These are phyloP conservation scores for Lycodopsis pacificus DNA, from an alignment of 2,797 vertebrate genomes.

Conservation along the genomic window DNA sequence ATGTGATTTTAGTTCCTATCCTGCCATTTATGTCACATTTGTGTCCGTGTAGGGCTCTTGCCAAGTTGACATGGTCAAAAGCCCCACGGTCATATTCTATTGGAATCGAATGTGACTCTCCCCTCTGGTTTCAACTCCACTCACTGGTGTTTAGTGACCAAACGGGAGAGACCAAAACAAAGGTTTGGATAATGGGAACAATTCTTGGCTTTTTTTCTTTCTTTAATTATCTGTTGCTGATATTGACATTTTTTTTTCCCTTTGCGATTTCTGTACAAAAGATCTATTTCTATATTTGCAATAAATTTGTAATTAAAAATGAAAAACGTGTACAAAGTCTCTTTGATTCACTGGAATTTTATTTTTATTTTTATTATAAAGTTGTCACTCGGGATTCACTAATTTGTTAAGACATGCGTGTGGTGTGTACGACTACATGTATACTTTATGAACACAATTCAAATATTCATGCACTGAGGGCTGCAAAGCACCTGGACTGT, in stretches of 20 bases:
- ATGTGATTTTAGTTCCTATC: slow-evolving; percentile 35
- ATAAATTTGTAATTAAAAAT: slow-evolving; percentile 87
- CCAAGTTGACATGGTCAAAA: slow-evolving; percentile 13
- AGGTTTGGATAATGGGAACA: slow-evolving; percentile 61
- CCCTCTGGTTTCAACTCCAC: slow-evolving; percentile 60
- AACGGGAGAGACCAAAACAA: slow-evolving; percentile 50
- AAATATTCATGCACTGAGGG: slow-evolving; percentile 42
- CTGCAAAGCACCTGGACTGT: slow-evolving; percentile 28
- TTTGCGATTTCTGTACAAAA: slow-evolving; percentile 87
- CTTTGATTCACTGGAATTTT: slow-evolving; percentile 27
- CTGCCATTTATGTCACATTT: slow-evolving; percentile 37
- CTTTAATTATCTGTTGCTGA: slow-evolving; percentile 75
- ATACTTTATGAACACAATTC: slow-evolving; percentile 27
- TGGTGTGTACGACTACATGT: neutral
- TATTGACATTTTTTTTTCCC: slow-evolving; percentile 71
- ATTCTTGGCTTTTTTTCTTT: slow-evolving; percentile 69
- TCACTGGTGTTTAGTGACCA: slow-evolving; percentile 36
- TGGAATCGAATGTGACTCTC: slow-evolving; percentile 46
- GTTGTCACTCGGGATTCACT: neutral
- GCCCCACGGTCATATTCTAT: slow-evolving; percentile 35
- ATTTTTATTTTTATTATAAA: neutral
- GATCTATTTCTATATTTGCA: slow-evolving; percentile 91
- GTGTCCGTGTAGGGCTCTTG: slow-evolving; percentile 20
- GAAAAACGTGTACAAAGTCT: slow-evolving; percentile 18
- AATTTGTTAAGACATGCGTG: neutral